Evolutionary conservation across 2,113 vertebrate species (phyloP).

Genomic region (Austrofundulus limnaeus): DNA sequence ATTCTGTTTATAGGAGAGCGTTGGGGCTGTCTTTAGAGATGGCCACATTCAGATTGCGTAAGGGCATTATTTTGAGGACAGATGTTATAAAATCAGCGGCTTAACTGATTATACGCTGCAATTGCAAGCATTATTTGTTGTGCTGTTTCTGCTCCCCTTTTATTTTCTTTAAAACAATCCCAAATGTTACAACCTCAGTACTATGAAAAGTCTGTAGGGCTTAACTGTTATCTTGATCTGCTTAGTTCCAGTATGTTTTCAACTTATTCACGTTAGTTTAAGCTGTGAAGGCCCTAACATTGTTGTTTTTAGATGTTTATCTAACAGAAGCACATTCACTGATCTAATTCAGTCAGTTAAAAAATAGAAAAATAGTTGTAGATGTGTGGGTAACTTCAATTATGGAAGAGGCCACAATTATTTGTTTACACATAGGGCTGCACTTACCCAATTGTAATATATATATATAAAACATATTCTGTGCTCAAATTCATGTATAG

Average conservation of each 20-base stretch:
- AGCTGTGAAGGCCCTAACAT: not conserved
- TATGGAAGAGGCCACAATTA: too few relatives aligned
- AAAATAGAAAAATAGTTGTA: not conserved
- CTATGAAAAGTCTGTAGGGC: not conserved
- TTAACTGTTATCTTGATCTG: not conserved
- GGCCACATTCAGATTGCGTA: constrained; percentile 33
- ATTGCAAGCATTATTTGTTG: not conserved
- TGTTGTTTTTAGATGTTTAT: not conserved
- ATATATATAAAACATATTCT: too few relatives aligned
- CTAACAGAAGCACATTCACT: not conserved
- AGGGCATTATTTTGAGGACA: constrained; percentile 14
- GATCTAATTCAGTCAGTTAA: not conserved
- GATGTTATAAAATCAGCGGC: constrained; percentile 10
- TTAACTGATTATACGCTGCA: not conserved
- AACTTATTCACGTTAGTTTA: not conserved
- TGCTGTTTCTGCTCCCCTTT: not conserved
- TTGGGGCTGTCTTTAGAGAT: constrained; percentile 34
- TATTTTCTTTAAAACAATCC: not conserved
- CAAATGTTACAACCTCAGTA: not conserved
- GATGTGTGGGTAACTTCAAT: too few relatives aligned
- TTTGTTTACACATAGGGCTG: too few relatives aligned
- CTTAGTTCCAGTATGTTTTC: not conserved
- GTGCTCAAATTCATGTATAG: too few relatives aligned
- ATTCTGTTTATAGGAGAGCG: constrained; percentile 48
- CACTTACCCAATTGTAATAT: too few relatives aligned